These are phyloP conservation scores for Syngnathoides biaculeatus DNA, from an alignment of 2,113 vertebrate genomes.

Conservation along the genomic window DNA sequence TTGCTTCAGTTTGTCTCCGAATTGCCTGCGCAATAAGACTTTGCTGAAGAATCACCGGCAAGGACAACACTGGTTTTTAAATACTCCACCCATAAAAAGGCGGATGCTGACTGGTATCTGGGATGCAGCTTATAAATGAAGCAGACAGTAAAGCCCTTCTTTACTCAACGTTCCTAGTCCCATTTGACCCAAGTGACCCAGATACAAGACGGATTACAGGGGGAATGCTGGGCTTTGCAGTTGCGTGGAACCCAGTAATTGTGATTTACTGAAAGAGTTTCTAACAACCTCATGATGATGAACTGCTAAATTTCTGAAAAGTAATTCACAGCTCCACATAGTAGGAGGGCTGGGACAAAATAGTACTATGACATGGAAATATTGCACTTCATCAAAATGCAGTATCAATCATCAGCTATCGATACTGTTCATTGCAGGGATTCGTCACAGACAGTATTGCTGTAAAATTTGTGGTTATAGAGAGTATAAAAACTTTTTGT, in stretches of 20 bases:
- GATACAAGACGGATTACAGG: neutral
- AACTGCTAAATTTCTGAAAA: neutral
- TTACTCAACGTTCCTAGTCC: conserved; percentile 1
- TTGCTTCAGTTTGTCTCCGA: neutral
- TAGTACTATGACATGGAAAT: no score
- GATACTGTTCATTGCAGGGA: no score
- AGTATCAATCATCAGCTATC: no score
- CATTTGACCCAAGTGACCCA: conserved; percentile 5
- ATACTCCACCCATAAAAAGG: neutral
- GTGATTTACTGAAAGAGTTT: neutral
- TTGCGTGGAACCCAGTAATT: neutral
- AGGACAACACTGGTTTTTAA: neutral
- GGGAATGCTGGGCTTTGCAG: neutral
- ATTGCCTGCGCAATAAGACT: neutral
- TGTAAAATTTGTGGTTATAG: no score
- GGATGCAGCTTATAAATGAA: neutral
- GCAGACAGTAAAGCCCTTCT: conserved; percentile 11
- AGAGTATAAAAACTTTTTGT: no score
- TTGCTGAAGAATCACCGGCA: neutral
- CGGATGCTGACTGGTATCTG: neutral
- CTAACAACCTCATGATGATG: neutral
- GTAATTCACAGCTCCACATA: conserved; percentile 17
- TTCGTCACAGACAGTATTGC: no score
- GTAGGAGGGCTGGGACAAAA: no score
- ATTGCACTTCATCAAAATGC: no score